These are phyloP conservation scores for Neoascia interrupta DNA, from an alignment of 2,888 invertebrate species.

Conservation along the genomic window DNA sequence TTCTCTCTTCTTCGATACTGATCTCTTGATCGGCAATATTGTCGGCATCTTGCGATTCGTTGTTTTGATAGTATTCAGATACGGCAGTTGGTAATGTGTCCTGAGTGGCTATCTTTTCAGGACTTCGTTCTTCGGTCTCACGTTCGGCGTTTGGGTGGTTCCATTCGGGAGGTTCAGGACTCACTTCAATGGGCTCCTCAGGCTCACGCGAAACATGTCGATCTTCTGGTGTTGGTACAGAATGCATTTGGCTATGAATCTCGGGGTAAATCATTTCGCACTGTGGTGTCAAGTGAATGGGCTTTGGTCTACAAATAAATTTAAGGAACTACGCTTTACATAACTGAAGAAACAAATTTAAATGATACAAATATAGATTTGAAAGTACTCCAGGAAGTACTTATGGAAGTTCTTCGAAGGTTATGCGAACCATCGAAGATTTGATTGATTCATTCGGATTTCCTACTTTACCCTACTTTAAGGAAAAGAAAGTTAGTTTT, in stretches of 20 bases:
- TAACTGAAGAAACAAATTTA: too few species aligned
- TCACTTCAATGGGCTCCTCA: conserved; percentile 10
- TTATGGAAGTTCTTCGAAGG: too few species aligned
- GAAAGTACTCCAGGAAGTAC: too few species aligned
- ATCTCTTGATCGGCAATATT: conserved; percentile 31
- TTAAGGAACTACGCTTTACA: too few species aligned
- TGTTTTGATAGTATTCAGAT: conserved; percentile 42
- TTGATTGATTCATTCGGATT: too few species aligned
- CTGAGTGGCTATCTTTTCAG: conserved; percentile 12
- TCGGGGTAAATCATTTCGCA: conserved; percentile 58
- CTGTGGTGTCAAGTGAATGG: too few species aligned
- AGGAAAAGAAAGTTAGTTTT: too few species aligned
- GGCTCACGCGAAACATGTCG: conserved; percentile 10
- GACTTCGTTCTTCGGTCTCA: conserved; percentile 6
- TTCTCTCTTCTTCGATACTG: conserved; percentile 37
- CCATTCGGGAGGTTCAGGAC: conserved; percentile 39
- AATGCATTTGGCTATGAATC: conserved; percentile 29
- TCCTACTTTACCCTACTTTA: too few species aligned
- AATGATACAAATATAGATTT: too few species aligned
- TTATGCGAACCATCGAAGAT: too few species aligned
- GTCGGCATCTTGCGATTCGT: conserved; percentile 34
- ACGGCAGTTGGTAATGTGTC: conserved; percentile 27
- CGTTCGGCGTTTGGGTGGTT: conserved; percentile 12
- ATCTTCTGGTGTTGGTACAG: conserved; percentile 23
- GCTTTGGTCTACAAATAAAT: too few species aligned